A percentile compares a stretch with the other conserved stretches of the same genome.
These are phyloP conservation scores for Callospermophilus lateralis DNA, from an alignment of 2,113 vertebrate genomes.

Conservation along the genomic window DNA sequence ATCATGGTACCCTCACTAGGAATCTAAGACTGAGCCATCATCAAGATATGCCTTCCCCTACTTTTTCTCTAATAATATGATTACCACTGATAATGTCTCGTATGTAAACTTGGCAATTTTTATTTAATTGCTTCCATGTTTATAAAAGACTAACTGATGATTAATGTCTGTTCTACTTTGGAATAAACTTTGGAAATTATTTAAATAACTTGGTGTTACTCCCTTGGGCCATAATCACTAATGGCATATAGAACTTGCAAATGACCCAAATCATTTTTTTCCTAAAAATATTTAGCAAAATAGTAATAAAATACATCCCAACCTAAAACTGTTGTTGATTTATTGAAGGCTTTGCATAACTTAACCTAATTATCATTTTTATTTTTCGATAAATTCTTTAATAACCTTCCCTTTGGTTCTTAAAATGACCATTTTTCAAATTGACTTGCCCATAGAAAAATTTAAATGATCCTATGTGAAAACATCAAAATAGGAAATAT, in stretches of 20 bases:
- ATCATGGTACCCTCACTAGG: background rate
- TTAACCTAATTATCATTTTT: constrained; percentile 85
- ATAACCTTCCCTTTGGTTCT: constrained; percentile 78
- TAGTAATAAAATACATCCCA: constrained; percentile 76
- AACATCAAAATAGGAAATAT: constrained; percentile 70
- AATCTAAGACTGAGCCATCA: background rate
- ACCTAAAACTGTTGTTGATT: constrained; percentile 80
- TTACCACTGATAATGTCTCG: constrained; percentile 69
- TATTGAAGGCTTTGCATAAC: constrained; percentile 83
- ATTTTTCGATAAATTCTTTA: constrained; percentile 83
- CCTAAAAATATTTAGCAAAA: constrained; percentile 88
- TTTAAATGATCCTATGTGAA: constrained; percentile 70
- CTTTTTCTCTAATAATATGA: constrained; percentile 65
- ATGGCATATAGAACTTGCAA: constrained; percentile 87
- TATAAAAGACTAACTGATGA: constrained; percentile 84
- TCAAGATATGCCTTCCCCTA: background rate
- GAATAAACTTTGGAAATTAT: constrained; percentile 85
- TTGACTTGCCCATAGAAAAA: constrained; percentile 74
- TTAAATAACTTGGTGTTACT: constrained; percentile 87
- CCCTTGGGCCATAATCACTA: constrained; percentile 87
- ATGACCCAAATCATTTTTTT: constrained; percentile 83
- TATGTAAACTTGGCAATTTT: constrained; percentile 80
- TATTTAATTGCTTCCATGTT: constrained; percentile 86
- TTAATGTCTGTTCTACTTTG: constrained; percentile 83
- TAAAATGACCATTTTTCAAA: constrained; percentile 74